Evolutionary conservation across 1,140 invertebrate species (phyloP).

Genomic region (Dolichoris vasculosae): DNA sequence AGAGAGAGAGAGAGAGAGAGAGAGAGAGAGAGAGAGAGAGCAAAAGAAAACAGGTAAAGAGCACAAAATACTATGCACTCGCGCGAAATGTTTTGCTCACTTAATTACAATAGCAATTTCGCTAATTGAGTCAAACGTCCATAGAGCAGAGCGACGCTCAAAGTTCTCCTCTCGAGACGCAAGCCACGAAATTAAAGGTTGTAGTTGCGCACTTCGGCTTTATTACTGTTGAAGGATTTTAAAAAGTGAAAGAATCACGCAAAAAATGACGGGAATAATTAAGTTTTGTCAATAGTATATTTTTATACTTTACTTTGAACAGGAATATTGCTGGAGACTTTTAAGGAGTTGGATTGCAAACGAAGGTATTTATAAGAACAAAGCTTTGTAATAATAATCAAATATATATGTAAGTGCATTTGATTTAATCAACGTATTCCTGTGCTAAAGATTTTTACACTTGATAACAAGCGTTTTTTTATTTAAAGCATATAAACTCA

Average conservation of each 20-base stretch:
- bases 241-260: too few species aligned
- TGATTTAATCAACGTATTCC: too few species aligned
- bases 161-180: background rate
- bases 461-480: too few species aligned
- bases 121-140: conserved; percentile 59
- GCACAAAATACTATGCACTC: conserved; percentile 25
- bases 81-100: conserved; percentile 57
- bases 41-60: background rate
- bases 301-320: too few species aligned
- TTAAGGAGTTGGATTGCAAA: too few species aligned
- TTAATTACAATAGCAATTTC: conserved; percentile 64
- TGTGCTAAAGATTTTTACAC: too few species aligned
- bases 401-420: too few species aligned
- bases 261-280: conserved; percentile 33
- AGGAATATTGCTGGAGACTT: too few species aligned
- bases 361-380: too few species aligned
- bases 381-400: too few species aligned
- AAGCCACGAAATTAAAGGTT: conserved; percentile 32
- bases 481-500: too few species aligned
- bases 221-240: background rate
- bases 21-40: background rate
- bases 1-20: background rate
- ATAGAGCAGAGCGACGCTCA: background rate
- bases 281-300: background rate
- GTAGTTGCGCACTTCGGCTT: background rate